Evolutionary conservation across 1,140 invertebrate genomes (phyloP).

Genomic region (Leptopilina clavipes): DNA sequence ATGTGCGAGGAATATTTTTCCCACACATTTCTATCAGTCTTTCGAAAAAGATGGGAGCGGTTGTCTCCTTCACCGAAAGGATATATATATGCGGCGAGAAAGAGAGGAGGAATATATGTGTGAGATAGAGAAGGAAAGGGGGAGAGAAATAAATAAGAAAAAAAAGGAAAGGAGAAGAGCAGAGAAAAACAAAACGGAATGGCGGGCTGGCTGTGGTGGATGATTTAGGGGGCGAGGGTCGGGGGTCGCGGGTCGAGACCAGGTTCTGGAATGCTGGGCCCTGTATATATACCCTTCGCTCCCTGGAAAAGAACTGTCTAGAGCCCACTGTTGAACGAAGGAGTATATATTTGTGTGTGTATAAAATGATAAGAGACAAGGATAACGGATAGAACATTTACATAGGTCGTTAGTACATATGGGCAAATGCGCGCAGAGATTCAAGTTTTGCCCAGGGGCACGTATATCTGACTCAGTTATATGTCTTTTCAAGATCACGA

Average conservation of each 20-base stretch:
- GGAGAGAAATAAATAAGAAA: constrained; percentile 52
- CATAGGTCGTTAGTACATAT: constrained; percentile 71
- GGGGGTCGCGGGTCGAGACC: constrained; percentile 71
- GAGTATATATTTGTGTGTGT: constrained; percentile 31
- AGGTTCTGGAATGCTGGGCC: constrained; percentile 69
- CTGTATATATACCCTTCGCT: constrained; percentile 47
- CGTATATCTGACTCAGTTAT: constrained; percentile 29
- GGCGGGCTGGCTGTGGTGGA: constrained; percentile 69
- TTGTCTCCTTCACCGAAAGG: constrained; percentile 34
- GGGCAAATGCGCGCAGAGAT: constrained; percentile 44
- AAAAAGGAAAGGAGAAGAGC: constrained; percentile 47
- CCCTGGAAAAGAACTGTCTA: constrained; percentile 41
- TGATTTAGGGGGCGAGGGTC: constrained; percentile 74
- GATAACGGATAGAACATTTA: constrained; percentile 72
- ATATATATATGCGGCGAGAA: constrained; percentile 18
- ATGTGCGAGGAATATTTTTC: background rate
- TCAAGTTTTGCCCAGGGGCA: constrained; percentile 43
- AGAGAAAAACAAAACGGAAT: constrained; percentile 69
- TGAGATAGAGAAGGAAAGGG: constrained; percentile 47
- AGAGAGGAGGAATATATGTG: constrained; percentile 41
- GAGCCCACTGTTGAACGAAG: constrained; percentile 40
- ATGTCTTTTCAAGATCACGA: constrained; percentile 11
- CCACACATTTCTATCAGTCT: constrained; percentile 29
- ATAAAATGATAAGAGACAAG: constrained; percentile 71
- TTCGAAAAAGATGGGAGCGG: constrained; percentile 9